A percentile compares a stretch with the other conserved stretches of the same genome.
Evolutionary conservation across 2,797 vertebrate genomes (phyloP).

Genomic region (Tadarida brasiliensis): DNA sequence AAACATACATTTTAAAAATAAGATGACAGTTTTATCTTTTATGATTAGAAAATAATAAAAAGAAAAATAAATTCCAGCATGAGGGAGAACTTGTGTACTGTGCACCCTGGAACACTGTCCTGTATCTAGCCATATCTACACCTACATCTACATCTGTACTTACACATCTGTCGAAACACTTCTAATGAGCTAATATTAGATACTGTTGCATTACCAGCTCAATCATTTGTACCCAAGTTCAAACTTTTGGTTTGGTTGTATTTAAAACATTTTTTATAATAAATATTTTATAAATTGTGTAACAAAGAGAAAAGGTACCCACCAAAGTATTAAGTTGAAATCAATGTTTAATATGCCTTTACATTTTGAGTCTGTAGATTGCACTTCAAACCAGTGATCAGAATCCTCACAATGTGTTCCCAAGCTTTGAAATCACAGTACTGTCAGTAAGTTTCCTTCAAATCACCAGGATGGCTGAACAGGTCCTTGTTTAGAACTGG

Average conservation of each 20-base stretch:
- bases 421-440: neutral
- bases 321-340: neutral
- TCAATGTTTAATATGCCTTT: neutral
- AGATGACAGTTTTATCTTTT: neutral
- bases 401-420: neutral
- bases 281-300: neutral
- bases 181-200: neutral
- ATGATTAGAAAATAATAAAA: neutral
- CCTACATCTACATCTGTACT: neutral
- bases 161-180: neutral
- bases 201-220: neutral
- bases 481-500: neutral
- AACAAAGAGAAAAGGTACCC: neutral
- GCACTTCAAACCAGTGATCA: neutral
- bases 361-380: neutral
- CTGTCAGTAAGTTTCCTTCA: accelerated
- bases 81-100: neutral
- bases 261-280: neutral
- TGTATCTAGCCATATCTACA: neutral
- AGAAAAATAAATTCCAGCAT: neutral
- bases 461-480: neutral
- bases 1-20: constrained; percentile 23
- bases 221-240: neutral
- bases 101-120: neutral
- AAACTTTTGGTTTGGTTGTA: neutral